Evolutionary conservation across 1,140 invertebrate genomes (phyloP).

Genomic region (Drosophila murphyi): DNA sequence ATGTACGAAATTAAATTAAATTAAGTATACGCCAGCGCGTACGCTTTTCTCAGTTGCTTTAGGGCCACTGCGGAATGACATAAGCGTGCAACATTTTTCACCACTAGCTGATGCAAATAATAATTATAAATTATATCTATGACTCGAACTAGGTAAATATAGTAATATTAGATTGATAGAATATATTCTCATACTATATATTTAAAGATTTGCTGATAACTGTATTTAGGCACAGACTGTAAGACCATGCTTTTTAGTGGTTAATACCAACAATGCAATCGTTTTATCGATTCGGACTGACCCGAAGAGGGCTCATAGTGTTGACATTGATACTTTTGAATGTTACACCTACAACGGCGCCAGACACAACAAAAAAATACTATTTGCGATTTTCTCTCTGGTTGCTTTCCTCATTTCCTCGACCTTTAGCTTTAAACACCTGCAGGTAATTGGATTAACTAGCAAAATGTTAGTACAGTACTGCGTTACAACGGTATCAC

Average conservation of each 20-base stretch:
- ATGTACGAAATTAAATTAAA: conserved; percentile 68
- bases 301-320: conserved; percentile 22
- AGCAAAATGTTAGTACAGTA: conserved; percentile 43
- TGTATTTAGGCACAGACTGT: not conserved
- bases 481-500: conserved; percentile 32
- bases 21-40: conserved; percentile 72
- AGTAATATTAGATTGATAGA: not conserved
- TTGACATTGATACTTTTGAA: conserved; percentile 71
- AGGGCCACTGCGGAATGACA: conserved; percentile 55
- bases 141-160: not conserved
- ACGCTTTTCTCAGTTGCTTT: conserved; percentile 40
- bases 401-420: conserved; percentile 38
- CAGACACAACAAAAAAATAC: conserved; percentile 26
- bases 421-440: conserved; percentile 62
- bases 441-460: conserved; percentile 71
- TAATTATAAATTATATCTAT: not conserved
- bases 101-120: not conserved
- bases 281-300: conserved; percentile 55
- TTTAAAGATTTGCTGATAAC: not conserved
- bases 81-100: conserved; percentile 50
- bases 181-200: not conserved
- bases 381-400: conserved; percentile 32
- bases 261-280: conserved; percentile 11
- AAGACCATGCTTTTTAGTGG: not conserved
- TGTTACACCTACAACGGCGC: conserved; percentile 59